A percentile compares a stretch with the other conserved stretches of the same genome.
phyloP scores from a whole-genome alignment of 1,140 invertebrate genomes.

The Aphelenchoides besseyi region DNA sequence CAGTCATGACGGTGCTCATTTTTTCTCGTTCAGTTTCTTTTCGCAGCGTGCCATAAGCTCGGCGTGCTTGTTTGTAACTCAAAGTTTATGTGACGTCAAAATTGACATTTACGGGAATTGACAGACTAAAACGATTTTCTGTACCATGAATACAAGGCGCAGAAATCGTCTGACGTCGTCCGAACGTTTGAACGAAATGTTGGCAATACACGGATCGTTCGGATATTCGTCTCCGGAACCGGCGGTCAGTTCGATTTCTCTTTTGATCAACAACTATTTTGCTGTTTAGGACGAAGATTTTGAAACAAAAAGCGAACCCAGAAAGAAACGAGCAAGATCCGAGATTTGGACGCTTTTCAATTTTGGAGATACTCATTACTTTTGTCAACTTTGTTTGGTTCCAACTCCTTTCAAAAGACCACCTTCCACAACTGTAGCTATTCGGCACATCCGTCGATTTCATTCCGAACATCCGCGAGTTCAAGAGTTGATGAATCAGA shows the following conservation, averaged over 20 bases:
- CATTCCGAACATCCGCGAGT: neutral
- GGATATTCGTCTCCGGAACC: neutral
- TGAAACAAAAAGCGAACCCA: neutral
- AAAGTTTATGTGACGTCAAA: no score
- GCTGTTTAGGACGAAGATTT: neutral
- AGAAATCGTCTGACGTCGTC: neutral
- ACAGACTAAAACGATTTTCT: neutral
- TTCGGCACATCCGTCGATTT: constrained; percentile 5
- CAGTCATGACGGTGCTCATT: neutral
- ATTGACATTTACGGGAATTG: neutral
- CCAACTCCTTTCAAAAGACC: neutral
- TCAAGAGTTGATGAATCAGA: neutral
- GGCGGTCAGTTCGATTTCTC: neutral
- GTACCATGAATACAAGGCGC: neutral
- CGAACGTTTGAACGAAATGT: neutral
- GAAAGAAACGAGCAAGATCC: neutral
- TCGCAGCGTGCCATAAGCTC: neutral
- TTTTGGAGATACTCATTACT: neutral
- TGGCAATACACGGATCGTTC: neutral
- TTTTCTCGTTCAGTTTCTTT: neutral
- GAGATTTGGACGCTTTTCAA: neutral
- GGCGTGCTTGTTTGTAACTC: no score
- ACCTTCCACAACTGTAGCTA: neutral
- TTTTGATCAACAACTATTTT: neutral
- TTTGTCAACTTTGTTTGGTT: neutral